These are phyloP conservation scores for Ellobius talpinus DNA, from an alignment of 2,113 vertebrate genomes.

Conservation along the genomic window DNA sequence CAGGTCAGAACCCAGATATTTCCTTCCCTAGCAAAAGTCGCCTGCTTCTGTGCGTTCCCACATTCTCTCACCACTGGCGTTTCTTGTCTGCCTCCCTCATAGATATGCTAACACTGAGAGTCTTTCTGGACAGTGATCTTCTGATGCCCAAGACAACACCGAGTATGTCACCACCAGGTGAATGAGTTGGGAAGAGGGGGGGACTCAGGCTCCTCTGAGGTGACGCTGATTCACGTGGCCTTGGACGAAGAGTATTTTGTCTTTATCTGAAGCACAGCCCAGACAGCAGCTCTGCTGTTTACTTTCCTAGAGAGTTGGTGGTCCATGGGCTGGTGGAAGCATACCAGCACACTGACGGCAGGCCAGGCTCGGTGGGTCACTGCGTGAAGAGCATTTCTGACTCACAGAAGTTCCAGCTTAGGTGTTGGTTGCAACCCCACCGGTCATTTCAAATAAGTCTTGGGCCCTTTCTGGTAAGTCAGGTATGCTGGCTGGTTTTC, in stretches of 20 bases:
- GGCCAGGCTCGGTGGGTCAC: background rate
- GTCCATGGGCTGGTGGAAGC: background rate
- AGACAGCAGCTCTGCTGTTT: too few species aligned
- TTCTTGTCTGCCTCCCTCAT: background rate
- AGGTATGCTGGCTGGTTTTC: background rate
- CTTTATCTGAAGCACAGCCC: background rate
- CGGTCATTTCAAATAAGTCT: background rate
- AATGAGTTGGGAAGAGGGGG: background rate
- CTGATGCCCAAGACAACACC: background rate
- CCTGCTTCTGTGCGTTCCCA: background rate
- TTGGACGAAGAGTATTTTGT: too few species aligned
- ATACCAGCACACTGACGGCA: too few species aligned
- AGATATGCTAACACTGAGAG: background rate
- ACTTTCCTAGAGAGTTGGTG: too few species aligned
- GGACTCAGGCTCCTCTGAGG: background rate
- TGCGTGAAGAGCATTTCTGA: too few species aligned
- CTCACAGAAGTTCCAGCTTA: background rate
- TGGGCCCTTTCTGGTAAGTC: background rate
- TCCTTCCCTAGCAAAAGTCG: background rate
- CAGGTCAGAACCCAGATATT: background rate
- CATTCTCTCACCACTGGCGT: background rate
- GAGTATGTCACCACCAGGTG: background rate
- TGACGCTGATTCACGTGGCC: background rate
- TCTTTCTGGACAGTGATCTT: background rate
- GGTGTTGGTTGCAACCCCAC: background rate